Evolutionary conservation across 2,888 invertebrate species (phyloP), one percentile per base, ranked within the genome.

Genomic region (Acanthopleura granulata): DNA sequence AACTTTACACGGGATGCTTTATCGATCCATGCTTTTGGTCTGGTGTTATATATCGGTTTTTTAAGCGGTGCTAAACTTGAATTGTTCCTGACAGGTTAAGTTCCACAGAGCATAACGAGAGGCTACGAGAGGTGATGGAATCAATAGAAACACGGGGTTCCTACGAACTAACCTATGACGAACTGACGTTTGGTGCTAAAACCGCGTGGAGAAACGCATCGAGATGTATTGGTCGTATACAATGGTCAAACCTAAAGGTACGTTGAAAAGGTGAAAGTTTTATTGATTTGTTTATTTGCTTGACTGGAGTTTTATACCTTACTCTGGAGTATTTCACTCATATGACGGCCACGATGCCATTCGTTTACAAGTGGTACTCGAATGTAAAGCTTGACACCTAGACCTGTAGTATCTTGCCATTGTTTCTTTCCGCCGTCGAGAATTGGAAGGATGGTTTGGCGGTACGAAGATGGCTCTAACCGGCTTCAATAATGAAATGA

Each of bases 211-310:
- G 98, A 82, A 98, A 98, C 90, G 95, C 97, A 0, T 94, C 95
- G 3, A 92, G 97, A 62, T 98, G 98, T 90, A 97, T 98, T 84
- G 98, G 97, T 0, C 93, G 98, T 83, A 98, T 98, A 90, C 98
- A 98, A 89, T 98, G 98, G 98, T 96, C 97, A 0, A 97, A 97
- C 90, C 90, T 98, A 82, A 97, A 97, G 94, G 97, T 97, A 91
- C 0, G 66, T 66, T 12, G 22, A 6, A 9, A 40, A 40, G 40
- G n/a, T n/a, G n/a, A n/a, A n/a, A n/a, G n/a, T n/a, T n/a, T n/a
- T n/a, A n/a, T n/a, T n/a, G n/a, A n/a, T n/a, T 40, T 3, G 9
- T 40, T 6, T 40, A 40, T 40, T 40, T 40, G 9, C 9, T 40
- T 40, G 40, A 40, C 9, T 40, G 40, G 40, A 6, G 40, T 40